Evolutionary conservation across 1,140 invertebrate species (phyloP), one percentile per base, ranked within the genome.

Genomic region (Neodiprion pinetum): DNA sequence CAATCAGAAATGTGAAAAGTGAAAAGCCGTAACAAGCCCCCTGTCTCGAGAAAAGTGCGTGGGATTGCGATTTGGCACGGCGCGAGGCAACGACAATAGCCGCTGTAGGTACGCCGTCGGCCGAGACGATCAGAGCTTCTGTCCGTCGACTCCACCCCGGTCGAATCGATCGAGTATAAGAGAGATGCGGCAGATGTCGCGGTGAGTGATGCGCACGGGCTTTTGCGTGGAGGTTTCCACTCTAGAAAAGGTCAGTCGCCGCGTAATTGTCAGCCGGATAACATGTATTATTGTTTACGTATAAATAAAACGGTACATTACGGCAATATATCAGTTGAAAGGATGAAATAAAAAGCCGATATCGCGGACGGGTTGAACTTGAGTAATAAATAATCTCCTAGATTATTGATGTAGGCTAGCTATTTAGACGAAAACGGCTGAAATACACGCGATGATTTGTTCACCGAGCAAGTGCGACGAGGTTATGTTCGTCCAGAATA

Each of bases 381-480:
- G 1, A 40, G 17, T 40, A 40, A 40, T 40, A 40, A 40, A 40
- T 40, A 40, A 5, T 40, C 28, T 40, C 1, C 1, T 40, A 40
- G 28, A 40, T 40, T 40, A 40, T 40, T 40, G 28, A 40, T 40
- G 28, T 40, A 40, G 28, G 28, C 28, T 40, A 40, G 28, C 28
- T 40, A 5, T 40, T 40, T 2, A 40, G 28, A 40, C 28, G 2
- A 1, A 40, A 40, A 40, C 28, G 28, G 28, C 28, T 5, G 28
- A 40, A 40, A 40, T 5, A 61, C n/a, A 61, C 53, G 8, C 53
- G 7, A 61, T 61, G 53, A 61, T 61, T 61, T 61, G 53, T 61
- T 61, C 53, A 53, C 69, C 73, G 69, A 68, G 65, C 9, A 70
- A 74, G n/a, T 69, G 73, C 48, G 73, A 74, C 48, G n/a, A 61